Evolutionary conservation across 2,113 vertebrate species (phyloP).

Genomic region (Hippocampus abdominalis): DNA sequence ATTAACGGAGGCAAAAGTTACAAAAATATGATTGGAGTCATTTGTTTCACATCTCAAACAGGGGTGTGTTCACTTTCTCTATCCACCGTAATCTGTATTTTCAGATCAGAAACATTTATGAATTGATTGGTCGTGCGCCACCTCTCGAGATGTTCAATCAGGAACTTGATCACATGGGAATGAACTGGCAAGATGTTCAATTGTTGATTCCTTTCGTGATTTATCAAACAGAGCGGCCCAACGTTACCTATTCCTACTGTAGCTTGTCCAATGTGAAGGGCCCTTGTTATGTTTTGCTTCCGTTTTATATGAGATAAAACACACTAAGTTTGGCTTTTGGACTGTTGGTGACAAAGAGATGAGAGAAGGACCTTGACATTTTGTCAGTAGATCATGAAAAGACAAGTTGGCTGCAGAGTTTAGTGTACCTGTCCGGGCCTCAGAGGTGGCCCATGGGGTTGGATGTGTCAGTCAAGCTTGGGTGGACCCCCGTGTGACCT

Average conservation of each 20-base stretch:
- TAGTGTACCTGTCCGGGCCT: slow-evolving; percentile 46
- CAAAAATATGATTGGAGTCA: background rate
- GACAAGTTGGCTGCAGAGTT: background rate
- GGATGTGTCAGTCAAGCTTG: slow-evolving; percentile 89
- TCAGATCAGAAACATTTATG: background rate
- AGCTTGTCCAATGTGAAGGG: slow-evolving; percentile 4
- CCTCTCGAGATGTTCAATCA: background rate
- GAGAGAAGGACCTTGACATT: background rate
- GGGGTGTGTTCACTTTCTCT: slow-evolving; percentile 1
- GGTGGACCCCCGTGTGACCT: slow-evolving; percentile 85
- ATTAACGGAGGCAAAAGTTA: too few relatives aligned
- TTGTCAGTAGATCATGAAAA: background rate
- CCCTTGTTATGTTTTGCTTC: slow-evolving; percentile 4
- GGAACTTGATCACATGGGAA: background rate
- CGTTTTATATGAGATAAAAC: slow-evolving; percentile 1
- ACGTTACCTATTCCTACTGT: slow-evolving; percentile 5
- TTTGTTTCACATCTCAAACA: background rate
- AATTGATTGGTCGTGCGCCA: background rate
- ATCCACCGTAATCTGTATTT: background rate
- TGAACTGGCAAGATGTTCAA: background rate
- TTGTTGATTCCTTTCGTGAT: background rate
- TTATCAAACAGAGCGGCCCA: background rate
- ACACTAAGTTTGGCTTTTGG: slow-evolving; percentile 5
- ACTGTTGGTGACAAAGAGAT: slow-evolving; percentile 3
- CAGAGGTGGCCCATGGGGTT: slow-evolving; percentile 87